Conservation (phyloP, 1,140 invertebrate genomes). For the Aradophagus sp. region DNA sequence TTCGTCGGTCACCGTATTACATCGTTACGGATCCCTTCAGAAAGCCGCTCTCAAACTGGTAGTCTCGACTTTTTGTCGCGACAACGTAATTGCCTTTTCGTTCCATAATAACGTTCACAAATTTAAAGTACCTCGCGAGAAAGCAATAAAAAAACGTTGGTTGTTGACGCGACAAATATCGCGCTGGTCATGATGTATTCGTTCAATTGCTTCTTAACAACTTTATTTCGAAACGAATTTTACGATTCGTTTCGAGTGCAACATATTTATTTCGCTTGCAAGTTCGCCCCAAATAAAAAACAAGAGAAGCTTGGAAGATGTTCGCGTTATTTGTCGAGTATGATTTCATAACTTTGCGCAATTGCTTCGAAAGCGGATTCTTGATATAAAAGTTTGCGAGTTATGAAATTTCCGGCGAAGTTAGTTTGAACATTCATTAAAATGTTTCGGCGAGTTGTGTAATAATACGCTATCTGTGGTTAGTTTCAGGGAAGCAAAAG, state of each 20-base stretch:
- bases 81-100: slow-evolving; percentile 3
- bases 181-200: too few relatives aligned
- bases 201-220: too few relatives aligned
- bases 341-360: too few relatives aligned
- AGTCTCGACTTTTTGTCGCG: slow-evolving; percentile 1
- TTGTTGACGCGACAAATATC: too few relatives aligned
- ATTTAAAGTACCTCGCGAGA: not conserved
- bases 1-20: slow-evolving; percentile 19
- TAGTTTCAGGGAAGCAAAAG: slow-evolving; percentile 80
- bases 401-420: too few relatives aligned
- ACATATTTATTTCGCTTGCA: too few relatives aligned
- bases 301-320: too few relatives aligned
- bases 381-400: too few relatives aligned
- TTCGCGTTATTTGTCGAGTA: too few relatives aligned
- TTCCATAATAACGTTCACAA: not conserved
- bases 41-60: slow-evolving; percentile 12
- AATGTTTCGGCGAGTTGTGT: slow-evolving; percentile 11
- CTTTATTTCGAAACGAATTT: slow-evolving; percentile 3
- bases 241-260: too few relatives aligned
- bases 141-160: slow-evolving; percentile 6
- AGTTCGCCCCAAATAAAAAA: too few relatives aligned
- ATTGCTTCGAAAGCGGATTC: too few relatives aligned
- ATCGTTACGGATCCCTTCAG: slow-evolving; percentile 25
- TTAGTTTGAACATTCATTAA: slow-evolving; percentile 19
- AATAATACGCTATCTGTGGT: slow-evolving; percentile 36